These are phyloP conservation scores for Oryzias woworae DNA, from an alignment of 2,113 vertebrate genomes.

Conservation along the genomic window DNA sequence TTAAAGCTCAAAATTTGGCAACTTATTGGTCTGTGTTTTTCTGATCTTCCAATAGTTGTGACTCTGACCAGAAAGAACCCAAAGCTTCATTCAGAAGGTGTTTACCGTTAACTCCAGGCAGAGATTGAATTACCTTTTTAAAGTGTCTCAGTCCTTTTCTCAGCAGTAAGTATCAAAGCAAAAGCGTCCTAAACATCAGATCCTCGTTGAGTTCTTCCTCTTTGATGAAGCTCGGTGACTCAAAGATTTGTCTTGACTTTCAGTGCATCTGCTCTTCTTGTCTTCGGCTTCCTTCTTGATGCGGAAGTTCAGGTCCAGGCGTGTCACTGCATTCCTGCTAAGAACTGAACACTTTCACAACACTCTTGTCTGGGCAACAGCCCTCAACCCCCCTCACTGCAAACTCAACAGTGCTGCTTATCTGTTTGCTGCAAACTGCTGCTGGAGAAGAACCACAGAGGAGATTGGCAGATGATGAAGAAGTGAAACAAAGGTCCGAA, in stretches of 20 bases:
- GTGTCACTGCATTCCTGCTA: constrained; percentile 70
- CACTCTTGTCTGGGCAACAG: constrained; percentile 37
- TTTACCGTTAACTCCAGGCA: constrained; percentile 20
- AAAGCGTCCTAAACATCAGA: constrained; percentile 25
- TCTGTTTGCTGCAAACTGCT: constrained; percentile 6
- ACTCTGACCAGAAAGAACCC: too few relatives aligned
- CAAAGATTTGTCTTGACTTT: constrained; percentile 26
- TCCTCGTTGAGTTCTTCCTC: constrained; percentile 5
- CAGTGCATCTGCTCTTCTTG: constrained; percentile 45
- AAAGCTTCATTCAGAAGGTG: background rate
- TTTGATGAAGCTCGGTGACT: constrained; percentile 10
- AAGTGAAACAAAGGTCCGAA: constrained; percentile 22
- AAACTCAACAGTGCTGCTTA: constrained; percentile 15
- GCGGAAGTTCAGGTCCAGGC: constrained; percentile 80
- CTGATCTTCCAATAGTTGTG: too few relatives aligned
- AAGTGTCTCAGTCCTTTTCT: constrained; percentile 21
- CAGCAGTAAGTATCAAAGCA: constrained; percentile 21
- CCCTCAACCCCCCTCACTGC: background rate
- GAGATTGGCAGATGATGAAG: background rate
- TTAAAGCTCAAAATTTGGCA: too few relatives aligned
- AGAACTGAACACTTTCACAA: constrained; percentile 58
- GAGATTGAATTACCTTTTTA: constrained; percentile 57
- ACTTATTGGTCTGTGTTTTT: too few relatives aligned
- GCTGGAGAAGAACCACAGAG: background rate
- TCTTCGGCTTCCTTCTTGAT: constrained; percentile 68